Conservation (phyloP, 2,888 invertebrate genomes). For the Lasioglossum calceatum region DNA sequence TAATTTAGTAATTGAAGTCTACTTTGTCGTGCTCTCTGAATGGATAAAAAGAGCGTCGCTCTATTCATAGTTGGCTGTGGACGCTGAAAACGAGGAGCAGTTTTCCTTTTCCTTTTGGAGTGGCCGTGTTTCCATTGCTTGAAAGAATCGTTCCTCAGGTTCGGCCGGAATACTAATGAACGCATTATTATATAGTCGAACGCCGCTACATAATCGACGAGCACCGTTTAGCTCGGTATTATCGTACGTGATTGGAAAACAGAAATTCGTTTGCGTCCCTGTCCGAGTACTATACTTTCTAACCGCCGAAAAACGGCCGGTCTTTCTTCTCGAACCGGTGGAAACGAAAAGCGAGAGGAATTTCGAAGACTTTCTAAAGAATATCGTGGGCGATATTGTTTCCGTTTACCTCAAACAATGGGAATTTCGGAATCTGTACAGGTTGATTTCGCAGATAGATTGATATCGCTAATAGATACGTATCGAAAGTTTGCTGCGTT, state of each 20-base stretch:
- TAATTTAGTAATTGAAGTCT: conserved; percentile 1
- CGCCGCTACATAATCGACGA: conserved; percentile 36
- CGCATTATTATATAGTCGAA: conserved; percentile 46
- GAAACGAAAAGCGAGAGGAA: not conserved
- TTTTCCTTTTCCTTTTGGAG: not conserved
- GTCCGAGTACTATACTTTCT: conserved; percentile 28
- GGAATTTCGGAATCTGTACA: not conserved
- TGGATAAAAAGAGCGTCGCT: not conserved
- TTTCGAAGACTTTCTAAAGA: not conserved
- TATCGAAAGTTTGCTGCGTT: not conserved
- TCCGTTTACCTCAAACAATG: not conserved
- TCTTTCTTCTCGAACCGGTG: not conserved
- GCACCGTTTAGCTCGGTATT: conserved; percentile 54
- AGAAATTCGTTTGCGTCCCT: not conserved
- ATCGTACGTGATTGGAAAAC: conserved; percentile 46
- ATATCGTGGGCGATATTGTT: not conserved
- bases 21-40: not conserved
- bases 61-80: conserved; percentile 32
- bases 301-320: conserved; percentile 5
- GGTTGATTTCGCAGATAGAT: not conserved
- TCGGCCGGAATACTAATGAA: conserved; percentile 46
- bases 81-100: conserved; percentile 20
- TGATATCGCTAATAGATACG: not conserved
- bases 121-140: not conserved
- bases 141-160: not conserved